Conservation (phyloP, 2,888 invertebrate species). For the Aricia artaxerxes region DNA sequence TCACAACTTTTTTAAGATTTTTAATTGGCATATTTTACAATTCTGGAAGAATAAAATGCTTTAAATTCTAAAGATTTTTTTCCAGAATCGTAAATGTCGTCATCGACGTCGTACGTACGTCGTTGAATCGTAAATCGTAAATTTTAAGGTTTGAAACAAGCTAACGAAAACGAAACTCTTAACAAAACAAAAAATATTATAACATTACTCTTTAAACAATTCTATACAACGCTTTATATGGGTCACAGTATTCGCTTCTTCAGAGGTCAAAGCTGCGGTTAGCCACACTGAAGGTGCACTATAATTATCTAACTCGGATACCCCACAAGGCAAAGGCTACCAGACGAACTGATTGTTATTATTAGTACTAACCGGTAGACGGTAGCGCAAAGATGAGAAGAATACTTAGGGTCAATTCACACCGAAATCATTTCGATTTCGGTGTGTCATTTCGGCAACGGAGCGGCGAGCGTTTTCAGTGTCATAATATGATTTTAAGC, state of each 20-base stretch:
- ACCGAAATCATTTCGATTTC: no score
- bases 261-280: neutral
- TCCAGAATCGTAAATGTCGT: no score
- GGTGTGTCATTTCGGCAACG: no score
- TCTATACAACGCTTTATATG: neutral
- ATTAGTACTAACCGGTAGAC: neutral
- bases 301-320: neutral
- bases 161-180: neutral
- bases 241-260: neutral
- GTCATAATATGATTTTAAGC: no score
- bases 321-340: conserved; percentile 10
- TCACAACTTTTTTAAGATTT: neutral
- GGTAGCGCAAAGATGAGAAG: neutral
- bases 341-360: neutral
- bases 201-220: neutral
- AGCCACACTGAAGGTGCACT: neutral
- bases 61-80: no score
- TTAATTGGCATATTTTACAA: neutral
- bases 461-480: no score
- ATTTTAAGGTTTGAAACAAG: neutral
- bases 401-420: no score
- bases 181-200: no score
- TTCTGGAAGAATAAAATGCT: no score
- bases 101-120: no score
- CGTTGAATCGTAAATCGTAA: no score